Percentiles rank a stretch among this genome's conserved stretches.
Evolutionary conservation across 1,140 invertebrate species (phyloP).

Genomic region (Hylyphantes graminicola): DNA sequence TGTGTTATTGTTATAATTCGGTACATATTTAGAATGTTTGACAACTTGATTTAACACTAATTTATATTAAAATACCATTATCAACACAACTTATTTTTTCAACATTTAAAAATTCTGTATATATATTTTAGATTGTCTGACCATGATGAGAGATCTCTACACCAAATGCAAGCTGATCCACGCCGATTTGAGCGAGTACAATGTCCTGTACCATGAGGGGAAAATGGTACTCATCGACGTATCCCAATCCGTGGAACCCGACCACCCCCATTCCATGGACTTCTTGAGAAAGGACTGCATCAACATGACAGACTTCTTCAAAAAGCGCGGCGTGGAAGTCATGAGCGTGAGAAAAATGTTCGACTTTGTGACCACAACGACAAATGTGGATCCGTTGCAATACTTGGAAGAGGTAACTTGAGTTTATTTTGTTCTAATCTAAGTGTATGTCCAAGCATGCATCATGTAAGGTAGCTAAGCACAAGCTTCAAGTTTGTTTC

Average conservation of each 20-base stretch:
- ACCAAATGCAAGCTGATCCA: conserved; percentile 84
- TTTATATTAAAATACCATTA: too few relatives aligned
- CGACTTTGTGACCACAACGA: conserved; percentile 89
- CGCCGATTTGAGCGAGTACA: conserved; percentile 92
- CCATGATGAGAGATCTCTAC: conserved; percentile 79
- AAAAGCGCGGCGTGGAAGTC: conserved; percentile 86
- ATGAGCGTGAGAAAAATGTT: conserved; percentile 93
- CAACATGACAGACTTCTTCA: conserved; percentile 88
- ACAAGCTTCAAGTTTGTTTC: too few relatives aligned
- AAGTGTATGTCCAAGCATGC: too few relatives aligned
- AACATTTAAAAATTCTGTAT: too few relatives aligned
- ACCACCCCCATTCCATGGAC: conserved; percentile 82
- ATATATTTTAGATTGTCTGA: conserved; percentile 78
- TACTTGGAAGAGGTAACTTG: conserved; percentile 28
- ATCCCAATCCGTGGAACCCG: conserved; percentile 85
- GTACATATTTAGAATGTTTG: too few relatives aligned
- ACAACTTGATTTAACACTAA: too few relatives aligned
- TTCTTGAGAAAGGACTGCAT: conserved; percentile 85
- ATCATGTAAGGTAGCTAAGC: too few relatives aligned
- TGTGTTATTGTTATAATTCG: too few relatives aligned
- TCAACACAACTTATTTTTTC: too few relatives aligned
- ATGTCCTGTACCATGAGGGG: conserved; percentile 83
- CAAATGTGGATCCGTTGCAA: neutral
- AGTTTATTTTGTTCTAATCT: too few relatives aligned
- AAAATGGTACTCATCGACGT: conserved; percentile 91